phyloP scores from a whole-genome alignment of 2,888 invertebrate genomes.

The Operophtera brumata region DNA sequence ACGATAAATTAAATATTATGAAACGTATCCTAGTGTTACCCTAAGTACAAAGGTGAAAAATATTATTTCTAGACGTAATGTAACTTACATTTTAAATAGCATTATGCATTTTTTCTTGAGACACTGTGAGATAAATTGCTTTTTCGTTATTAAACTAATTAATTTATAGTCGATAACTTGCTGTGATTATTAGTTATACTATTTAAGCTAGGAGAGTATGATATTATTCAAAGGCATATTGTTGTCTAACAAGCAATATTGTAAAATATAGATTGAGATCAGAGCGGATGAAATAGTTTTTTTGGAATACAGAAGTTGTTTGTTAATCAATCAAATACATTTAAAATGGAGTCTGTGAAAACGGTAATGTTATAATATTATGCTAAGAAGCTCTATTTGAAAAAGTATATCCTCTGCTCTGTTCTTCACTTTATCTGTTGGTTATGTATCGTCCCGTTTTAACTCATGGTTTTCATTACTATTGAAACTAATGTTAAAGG shows the following conservation, averaged over 20 bases:
- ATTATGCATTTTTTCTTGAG: constrained; percentile 50
- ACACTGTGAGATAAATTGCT: constrained; percentile 42
- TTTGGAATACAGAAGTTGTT: constrained; percentile 10
- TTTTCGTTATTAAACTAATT: constrained; percentile 23
- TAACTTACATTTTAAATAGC: constrained; percentile 46
- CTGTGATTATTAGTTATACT: constrained; percentile 35
- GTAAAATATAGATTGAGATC: constrained; percentile 36
- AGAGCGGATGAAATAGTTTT: constrained; percentile 38
- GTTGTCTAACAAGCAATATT: constrained; percentile 42
- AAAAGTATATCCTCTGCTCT: constrained; percentile 34
- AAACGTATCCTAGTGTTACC: constrained; percentile 51
- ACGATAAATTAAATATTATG: constrained; percentile 46
- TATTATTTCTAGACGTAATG: constrained; percentile 50
- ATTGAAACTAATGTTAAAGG: constrained; percentile 18
- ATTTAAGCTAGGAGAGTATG: constrained; percentile 32
- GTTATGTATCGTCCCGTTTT: constrained; percentile 33
- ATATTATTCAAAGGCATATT: constrained; percentile 39
- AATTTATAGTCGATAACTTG: constrained; percentile 27
- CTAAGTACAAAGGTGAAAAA: constrained; percentile 69
- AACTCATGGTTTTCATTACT: constrained; percentile 36
- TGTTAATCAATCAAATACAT: constrained; percentile 5
- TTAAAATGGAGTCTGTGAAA: constrained; percentile 2
- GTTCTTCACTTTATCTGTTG: constrained; percentile 26
- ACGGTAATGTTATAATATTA: constrained; percentile 4
- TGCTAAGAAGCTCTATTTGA: constrained; percentile 21